These are phyloP conservation scores for Drosophila elegans DNA, from an alignment of 1,140 invertebrate genomes.

Conservation along the genomic window DNA sequence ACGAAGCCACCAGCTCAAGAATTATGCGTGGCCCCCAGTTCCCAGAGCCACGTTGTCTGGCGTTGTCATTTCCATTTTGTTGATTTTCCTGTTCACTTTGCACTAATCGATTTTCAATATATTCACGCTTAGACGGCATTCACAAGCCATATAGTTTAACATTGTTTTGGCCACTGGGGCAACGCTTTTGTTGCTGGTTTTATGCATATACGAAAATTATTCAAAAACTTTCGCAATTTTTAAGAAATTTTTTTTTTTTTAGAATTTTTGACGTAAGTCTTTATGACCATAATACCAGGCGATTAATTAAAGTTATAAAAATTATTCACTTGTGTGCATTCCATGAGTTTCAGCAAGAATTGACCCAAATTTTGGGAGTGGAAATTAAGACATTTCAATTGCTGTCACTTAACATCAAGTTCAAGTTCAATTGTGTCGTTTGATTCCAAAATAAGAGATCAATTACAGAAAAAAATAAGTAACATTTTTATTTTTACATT, in stretches of 20 bases:
- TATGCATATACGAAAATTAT: slow-evolving; percentile 35
- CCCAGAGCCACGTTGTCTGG: slow-evolving; percentile 31
- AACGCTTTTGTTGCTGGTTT: slow-evolving; percentile 8
- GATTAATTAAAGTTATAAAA: slow-evolving; percentile 31
- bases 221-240: slow-evolving; percentile 16
- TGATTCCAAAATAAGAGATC: slow-evolving; percentile 8
- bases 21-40: slow-evolving; percentile 46
- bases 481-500: neutral
- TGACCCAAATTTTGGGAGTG: slow-evolving; percentile 41
- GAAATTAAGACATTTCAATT: slow-evolving; percentile 74
- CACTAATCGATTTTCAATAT: slow-evolving; percentile 71
- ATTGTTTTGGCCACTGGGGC: slow-evolving; percentile 11
- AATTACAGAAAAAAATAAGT: neutral
- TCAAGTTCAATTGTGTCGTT: slow-evolving; percentile 64
- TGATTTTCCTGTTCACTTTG: slow-evolving; percentile 46
- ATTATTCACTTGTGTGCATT: slow-evolving; percentile 39
- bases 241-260: slow-evolving; percentile 31
- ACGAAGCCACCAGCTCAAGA: slow-evolving; percentile 26
- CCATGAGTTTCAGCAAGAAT: slow-evolving; percentile 17
- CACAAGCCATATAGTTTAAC: slow-evolving; percentile 12
- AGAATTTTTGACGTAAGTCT: neutral
- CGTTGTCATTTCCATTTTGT: slow-evolving; percentile 49
- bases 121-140: slow-evolving; percentile 39
- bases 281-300: neutral
- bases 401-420: slow-evolving; percentile 66